Conservation (phyloP, 1,140 invertebrate genomes). For the Alviniconcha marisindica region DNA sequence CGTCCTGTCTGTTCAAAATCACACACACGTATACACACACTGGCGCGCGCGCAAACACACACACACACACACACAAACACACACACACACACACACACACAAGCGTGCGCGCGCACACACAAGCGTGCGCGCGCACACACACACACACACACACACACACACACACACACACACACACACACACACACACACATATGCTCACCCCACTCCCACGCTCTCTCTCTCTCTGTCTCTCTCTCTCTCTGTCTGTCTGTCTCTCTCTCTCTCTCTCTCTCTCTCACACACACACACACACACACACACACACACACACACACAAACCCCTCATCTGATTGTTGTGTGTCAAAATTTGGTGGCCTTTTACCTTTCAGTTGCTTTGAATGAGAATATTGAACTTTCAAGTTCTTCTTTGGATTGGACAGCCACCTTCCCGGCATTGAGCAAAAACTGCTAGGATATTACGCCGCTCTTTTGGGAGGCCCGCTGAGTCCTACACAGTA, state of each 20-base stretch:
- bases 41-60: background rate
- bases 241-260: background rate
- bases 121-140: background rate
- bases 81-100: background rate
- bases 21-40: background rate
- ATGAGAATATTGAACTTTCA: too few species aligned
- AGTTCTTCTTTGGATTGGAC: too few species aligned
- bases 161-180: background rate
- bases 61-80: background rate
- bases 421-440: too few species aligned
- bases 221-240: background rate
- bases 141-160: conserved; percentile 3
- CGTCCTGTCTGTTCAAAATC: background rate
- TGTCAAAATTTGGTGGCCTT: too few species aligned
- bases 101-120: background rate
- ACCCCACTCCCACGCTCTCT: background rate
- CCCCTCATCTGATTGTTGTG: background rate
- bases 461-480: too few species aligned
- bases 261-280: background rate
- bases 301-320: background rate
- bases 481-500: background rate
- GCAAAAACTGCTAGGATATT: too few species aligned
- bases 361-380: too few species aligned
- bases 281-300: too few species aligned
- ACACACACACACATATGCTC: background rate